These are phyloP conservation scores for Zaprionus ornatus DNA, from an alignment of 1,140 invertebrate genomes.

Conservation along the genomic window DNA sequence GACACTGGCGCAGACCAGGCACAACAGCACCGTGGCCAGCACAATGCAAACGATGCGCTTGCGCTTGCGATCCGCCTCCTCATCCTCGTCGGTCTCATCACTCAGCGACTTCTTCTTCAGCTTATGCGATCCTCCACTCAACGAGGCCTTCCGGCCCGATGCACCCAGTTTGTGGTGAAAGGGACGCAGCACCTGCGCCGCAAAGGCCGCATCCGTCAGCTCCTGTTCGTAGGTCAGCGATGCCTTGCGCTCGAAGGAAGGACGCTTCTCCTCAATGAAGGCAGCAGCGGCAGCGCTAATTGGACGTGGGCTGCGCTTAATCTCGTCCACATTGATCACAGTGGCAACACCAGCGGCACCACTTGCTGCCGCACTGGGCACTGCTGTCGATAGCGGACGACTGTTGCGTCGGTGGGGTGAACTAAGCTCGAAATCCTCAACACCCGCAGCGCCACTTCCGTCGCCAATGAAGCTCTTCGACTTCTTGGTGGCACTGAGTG, in stretches of 20 bases:
- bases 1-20: constrained; percentile 87
- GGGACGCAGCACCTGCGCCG: constrained; percentile 73
- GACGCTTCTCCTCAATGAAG: constrained; percentile 81
- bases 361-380: constrained; percentile 45
- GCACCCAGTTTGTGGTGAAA: constrained; percentile 76
- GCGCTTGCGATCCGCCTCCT: constrained; percentile 86
- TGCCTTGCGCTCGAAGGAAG: constrained; percentile 76
- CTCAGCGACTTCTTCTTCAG: constrained; percentile 79
- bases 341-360: constrained; percentile 19
- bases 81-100: constrained; percentile 83
- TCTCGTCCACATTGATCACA: constrained; percentile 67
- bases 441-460: constrained; percentile 38
- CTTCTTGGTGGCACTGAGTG: constrained; percentile 79
- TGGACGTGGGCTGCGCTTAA: constrained; percentile 78
- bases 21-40: constrained; percentile 87
- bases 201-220: constrained; percentile 75
- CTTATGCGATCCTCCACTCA: constrained; percentile 65
- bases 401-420: constrained; percentile 83
- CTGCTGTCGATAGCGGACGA: constrained; percentile 73
- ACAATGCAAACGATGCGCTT: constrained; percentile 87
- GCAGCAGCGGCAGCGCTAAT: constrained; percentile 65
- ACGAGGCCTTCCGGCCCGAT: constrained; percentile 71
- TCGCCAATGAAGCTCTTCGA: constrained; percentile 83
- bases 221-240: constrained; percentile 77
- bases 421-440: constrained; percentile 80